Evolutionary conservation across 2,113 vertebrate genomes (phyloP).

Genomic region (Azemiops feae): DNA sequence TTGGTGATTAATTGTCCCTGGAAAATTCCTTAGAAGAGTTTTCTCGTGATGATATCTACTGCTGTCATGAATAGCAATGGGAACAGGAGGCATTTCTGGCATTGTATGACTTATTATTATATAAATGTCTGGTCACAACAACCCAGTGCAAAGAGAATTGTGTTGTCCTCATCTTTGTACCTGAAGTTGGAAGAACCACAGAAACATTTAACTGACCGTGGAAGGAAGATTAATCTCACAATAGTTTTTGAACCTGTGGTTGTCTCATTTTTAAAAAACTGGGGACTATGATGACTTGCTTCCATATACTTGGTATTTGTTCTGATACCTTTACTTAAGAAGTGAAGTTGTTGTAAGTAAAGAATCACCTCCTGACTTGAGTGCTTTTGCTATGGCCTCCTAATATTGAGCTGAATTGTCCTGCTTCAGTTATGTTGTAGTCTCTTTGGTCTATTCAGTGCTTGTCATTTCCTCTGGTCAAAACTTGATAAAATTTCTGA

Average conservation of each 20-base stretch:
- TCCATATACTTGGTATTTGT: background rate
- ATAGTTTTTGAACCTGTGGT: background rate
- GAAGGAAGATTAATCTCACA: background rate
- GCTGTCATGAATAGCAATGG: background rate
- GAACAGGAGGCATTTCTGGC: background rate
- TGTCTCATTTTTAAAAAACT: background rate
- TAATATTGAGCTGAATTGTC: background rate
- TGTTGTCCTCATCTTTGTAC: background rate
- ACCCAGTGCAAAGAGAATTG: background rate
- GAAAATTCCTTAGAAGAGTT: background rate
- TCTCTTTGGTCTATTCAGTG: background rate
- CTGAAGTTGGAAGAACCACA: background rate
- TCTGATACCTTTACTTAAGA: background rate
- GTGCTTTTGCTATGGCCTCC: background rate
- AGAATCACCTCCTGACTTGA: background rate
- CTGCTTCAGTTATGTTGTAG: background rate
- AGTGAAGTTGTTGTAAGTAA: background rate
- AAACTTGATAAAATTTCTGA: background rate
- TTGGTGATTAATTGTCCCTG: background rate
- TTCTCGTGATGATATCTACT: background rate
- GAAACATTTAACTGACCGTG: background rate
- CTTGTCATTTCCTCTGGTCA: background rate
- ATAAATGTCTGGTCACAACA: background rate
- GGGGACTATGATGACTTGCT: background rate
- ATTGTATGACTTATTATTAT: background rate